phyloP scores from a whole-genome alignment of 2,888 invertebrate species.

The Nomada ferruginata region DNA sequence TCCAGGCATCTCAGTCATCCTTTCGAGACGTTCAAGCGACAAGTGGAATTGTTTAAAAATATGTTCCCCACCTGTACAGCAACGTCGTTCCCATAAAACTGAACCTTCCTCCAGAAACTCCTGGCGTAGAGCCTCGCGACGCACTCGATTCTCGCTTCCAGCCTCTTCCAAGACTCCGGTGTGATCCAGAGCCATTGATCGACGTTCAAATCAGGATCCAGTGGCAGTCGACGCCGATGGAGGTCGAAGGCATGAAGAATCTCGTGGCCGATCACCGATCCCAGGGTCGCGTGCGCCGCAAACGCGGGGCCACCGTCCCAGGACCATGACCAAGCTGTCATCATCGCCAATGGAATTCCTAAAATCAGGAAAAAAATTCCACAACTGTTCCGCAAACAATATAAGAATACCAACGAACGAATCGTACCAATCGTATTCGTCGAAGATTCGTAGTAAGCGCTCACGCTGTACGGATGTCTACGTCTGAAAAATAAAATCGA shows the following conservation, averaged over 20 bases:
- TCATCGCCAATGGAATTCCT: constrained; percentile 85
- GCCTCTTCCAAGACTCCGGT: constrained; percentile 82
- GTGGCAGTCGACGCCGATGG: constrained; percentile 77
- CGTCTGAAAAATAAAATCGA: constrained; percentile 76
- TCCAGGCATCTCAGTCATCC: neutral
- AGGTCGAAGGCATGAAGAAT: constrained; percentile 85
- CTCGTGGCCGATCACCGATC: constrained; percentile 85
- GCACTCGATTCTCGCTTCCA: constrained; percentile 84
- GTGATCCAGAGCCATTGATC: constrained; percentile 83
- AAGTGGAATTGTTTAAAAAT: neutral
- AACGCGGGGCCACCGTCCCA: constrained; percentile 84
- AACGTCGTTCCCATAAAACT: constrained; percentile 84
- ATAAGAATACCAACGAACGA: too few relatives aligned
- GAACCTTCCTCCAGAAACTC: constrained; percentile 83
- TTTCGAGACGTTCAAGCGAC: accelerated
- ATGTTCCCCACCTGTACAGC: constrained; percentile 82
- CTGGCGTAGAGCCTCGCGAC: constrained; percentile 84
- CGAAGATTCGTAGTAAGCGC: constrained; percentile 85
- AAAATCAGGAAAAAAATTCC: neutral
- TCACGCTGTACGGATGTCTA: constrained; percentile 85
- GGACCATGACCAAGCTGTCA: constrained; percentile 85
- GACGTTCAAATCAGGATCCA: constrained; percentile 78
- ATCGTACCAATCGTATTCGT: constrained; percentile 84
- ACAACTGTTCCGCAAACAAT: neutral
- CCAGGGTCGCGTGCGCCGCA: constrained; percentile 84